Evolutionary conservation across 2,113 vertebrate species (phyloP).

Genomic region (Podarcis raffonei): DNA sequence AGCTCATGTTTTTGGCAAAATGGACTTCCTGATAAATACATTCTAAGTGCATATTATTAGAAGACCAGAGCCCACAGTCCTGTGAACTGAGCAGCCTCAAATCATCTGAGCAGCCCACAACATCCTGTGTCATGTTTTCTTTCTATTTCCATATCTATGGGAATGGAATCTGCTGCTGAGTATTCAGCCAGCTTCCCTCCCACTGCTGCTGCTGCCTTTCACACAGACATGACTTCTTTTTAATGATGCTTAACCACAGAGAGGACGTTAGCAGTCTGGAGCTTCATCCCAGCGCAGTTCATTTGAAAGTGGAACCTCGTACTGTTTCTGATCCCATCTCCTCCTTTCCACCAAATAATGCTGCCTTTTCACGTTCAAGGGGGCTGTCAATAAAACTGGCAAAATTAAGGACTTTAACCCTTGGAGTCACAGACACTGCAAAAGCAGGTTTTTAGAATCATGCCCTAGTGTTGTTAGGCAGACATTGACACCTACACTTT

Average conservation of each 20-base stretch:
- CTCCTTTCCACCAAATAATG: slow-evolving; percentile 2
- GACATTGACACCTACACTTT: background rate
- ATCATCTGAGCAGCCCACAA: slow-evolving; percentile 19
- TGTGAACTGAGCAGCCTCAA: background rate
- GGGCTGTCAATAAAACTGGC: background rate
- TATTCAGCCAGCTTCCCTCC: slow-evolving; percentile 48
- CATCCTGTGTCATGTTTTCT: slow-evolving; percentile 54
- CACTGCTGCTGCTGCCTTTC: slow-evolving; percentile 52
- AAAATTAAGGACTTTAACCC: background rate
- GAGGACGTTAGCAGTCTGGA: slow-evolving; percentile 37
- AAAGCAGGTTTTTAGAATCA: background rate
- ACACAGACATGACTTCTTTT: slow-evolving; percentile 52
- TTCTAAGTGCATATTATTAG: slow-evolving; percentile 17
- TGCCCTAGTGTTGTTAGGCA: background rate
- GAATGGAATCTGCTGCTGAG: slow-evolving; percentile 61
- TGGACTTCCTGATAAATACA: background rate
- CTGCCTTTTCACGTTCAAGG: background rate
- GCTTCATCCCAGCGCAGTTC: slow-evolving; percentile 24
- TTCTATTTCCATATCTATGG: slow-evolving; percentile 65
- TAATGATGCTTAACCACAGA: slow-evolving; percentile 48
- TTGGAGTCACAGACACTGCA: background rate
- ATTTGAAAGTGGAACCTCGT: background rate
- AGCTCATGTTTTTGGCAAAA: background rate
- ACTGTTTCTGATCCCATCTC: background rate
- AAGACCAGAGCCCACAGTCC: slow-evolving; percentile 2